Base-by-base conservation (phyloP, 2,888 invertebrate genomes). In the Pterobdella sp. region DNA sequence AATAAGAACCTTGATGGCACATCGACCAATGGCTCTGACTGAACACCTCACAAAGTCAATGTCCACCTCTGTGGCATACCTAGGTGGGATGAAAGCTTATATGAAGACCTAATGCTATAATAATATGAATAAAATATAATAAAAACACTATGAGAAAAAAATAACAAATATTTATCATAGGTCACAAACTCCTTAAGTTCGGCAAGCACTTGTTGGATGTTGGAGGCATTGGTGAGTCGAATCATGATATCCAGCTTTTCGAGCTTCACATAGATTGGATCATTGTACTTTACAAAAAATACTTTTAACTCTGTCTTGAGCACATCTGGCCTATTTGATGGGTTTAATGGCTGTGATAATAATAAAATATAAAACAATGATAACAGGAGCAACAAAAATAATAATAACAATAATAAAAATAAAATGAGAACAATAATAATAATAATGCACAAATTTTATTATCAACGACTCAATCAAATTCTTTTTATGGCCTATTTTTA, bases 171-270 rank as follows among this genome's bases (percentile, higher is more conserved):
- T 3, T 31, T 26, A 35, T 66, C 7, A 26, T 10, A 32, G 32
- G 22, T n/a, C 71, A 77, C 80, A 78, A 76, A 86, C 85, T 98
- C 97, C 85, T 99, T 98, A 60, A 99, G 86, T 84, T 98, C 98
- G 63, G 96, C 95, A 36, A 98, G 87, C 18, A 83, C 83, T 84
- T 98, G 97, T 1, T 95, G 93, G 80, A 98, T 98, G 84, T 99
- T 99, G 29, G 92, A 90, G 84, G 97, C 95, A 64, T 94, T 94
- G 29, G 98, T 97, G 78, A 99, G 86, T 26, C 98, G 89, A 80
- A 99, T 99, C 97, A 98, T 98, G 74, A 98, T 98, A 83, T 98
- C 98, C 79, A 98, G 82, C 83, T 98, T 98, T 84, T 98, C 98
- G 75, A 98, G 87, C 84, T 98, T 98, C 65, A 99, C 98, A 84